phyloP scores from a whole-genome alignment of 2,113 vertebrate species.

The rat (Rattus norvegicus) region DNA sequence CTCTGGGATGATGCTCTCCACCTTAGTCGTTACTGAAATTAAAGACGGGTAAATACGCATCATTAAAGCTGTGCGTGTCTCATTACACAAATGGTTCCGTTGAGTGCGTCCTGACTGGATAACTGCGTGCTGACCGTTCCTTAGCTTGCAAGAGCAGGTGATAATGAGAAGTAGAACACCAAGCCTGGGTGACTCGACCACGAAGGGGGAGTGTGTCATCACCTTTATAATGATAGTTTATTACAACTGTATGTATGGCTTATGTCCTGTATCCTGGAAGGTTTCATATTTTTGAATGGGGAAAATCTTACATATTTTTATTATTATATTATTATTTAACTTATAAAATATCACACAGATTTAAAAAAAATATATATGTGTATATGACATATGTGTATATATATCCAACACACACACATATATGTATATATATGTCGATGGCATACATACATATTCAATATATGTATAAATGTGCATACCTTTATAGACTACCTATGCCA shows the following conservation, averaged over 20 bases:
- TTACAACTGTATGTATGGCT: not conserved
- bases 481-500: not conserved
- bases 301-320: not conserved
- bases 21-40: not conserved
- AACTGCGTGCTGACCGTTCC: not conserved
- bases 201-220: not conserved
- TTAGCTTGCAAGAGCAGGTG: not conserved
- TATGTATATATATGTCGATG: not conserved
- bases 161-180: not conserved
- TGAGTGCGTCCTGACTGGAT: not conserved
- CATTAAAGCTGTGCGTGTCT: not conserved
- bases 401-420: no score
- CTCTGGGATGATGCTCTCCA: not conserved
- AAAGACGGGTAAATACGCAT: not conserved
- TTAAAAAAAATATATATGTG: not conserved
- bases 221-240: not conserved
- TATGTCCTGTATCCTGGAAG: not conserved
- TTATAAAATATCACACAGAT: not conserved
- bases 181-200: no score
- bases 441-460: not conserved
- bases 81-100: not conserved
- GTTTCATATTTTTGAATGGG: not conserved
- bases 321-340: not conserved
- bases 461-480: not conserved
- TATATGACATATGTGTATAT: no score